Conservation (phyloP, 64 coral and sea anemone species). For the Catalaphyllia jardinei region DNA sequence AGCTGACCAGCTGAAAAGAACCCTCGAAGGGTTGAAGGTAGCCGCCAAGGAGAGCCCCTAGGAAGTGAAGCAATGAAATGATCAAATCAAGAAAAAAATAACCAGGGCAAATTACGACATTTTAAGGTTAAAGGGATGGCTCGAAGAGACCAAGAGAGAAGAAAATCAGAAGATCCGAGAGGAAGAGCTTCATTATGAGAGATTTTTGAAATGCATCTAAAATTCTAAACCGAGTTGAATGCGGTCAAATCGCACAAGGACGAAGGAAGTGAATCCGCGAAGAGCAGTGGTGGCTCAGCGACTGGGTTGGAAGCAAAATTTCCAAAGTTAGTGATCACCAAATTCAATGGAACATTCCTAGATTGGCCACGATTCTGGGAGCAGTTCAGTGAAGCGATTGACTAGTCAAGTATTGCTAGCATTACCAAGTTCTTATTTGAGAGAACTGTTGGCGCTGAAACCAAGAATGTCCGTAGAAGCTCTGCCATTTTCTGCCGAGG, state of each 20-base stretch:
- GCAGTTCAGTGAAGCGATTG: slow-evolving; percentile 12
- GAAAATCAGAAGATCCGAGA: background rate
- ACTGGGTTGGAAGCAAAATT: slow-evolving; percentile 1
- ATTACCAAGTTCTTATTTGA: slow-evolving; percentile 45
- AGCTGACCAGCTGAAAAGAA: slow-evolving; percentile 2
- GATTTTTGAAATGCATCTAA: background rate
- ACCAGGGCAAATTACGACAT: background rate
- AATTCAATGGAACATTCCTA: slow-evolving; percentile 2
- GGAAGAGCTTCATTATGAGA: background rate
- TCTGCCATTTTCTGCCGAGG: background rate
- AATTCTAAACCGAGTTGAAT: slow-evolving; percentile 10
- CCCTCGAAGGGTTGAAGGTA: slow-evolving; percentile 16
- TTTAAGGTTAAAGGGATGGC: slow-evolving; percentile 9
- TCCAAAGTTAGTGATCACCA: no score
- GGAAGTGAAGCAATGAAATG: slow-evolving; percentile 2
- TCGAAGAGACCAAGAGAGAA: slow-evolving; percentile 12
- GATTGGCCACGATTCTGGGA: slow-evolving; percentile 40
- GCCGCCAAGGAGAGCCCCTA: background rate
- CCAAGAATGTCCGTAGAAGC: background rate
- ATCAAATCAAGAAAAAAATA: slow-evolving; percentile 13
- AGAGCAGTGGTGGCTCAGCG: background rate
- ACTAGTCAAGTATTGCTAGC: slow-evolving; percentile 4
- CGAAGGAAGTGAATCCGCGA: background rate
- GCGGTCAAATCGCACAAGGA: background rate
- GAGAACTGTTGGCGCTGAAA: background rate